These are phyloP conservation scores for Xenopus laevis DNA, from an alignment of 2,113 vertebrate species.

Conservation along the genomic window DNA sequence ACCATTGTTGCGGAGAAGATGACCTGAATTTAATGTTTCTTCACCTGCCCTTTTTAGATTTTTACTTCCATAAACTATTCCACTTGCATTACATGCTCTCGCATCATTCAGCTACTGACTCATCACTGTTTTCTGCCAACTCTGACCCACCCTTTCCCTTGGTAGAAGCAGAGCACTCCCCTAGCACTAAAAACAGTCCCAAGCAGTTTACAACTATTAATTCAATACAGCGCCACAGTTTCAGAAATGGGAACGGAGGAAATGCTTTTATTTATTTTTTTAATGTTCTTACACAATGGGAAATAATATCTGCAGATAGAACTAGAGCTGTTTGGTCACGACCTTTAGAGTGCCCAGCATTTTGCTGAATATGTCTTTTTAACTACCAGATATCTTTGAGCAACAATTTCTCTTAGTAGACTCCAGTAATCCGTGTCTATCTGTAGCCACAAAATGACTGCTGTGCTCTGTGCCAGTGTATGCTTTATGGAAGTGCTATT, in stretches of 20 bases:
- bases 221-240: constrained; percentile 4
- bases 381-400: constrained; percentile 21
- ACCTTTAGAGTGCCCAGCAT: constrained; percentile 11
- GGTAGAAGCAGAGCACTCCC: constrained; percentile 2
- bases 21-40: constrained; percentile 25
- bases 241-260: constrained; percentile 2
- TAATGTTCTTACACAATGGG: neutral
- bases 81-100: constrained; percentile 19
- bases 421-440: constrained; percentile 9
- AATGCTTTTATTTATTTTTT: constrained; percentile 1
- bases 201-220: constrained; percentile 25
- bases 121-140: constrained; percentile 20
- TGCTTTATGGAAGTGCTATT: constrained; percentile 36
- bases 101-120: constrained; percentile 7
- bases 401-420: constrained; percentile 17
- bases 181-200: constrained; percentile 23
- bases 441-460: constrained; percentile 37
- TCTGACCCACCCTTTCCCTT: constrained; percentile 30
- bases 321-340: constrained; percentile 23
- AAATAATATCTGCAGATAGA: constrained; percentile 35
- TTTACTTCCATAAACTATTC: constrained; percentile 22
- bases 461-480: constrained; percentile 15
- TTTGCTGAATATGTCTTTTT: constrained; percentile 22
- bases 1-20: constrained; percentile 18
- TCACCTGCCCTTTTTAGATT: constrained; percentile 23